These are phyloP conservation scores for Falco biarmicus DNA, from an alignment of 2,797 vertebrate genomes.

Conservation along the genomic window DNA sequence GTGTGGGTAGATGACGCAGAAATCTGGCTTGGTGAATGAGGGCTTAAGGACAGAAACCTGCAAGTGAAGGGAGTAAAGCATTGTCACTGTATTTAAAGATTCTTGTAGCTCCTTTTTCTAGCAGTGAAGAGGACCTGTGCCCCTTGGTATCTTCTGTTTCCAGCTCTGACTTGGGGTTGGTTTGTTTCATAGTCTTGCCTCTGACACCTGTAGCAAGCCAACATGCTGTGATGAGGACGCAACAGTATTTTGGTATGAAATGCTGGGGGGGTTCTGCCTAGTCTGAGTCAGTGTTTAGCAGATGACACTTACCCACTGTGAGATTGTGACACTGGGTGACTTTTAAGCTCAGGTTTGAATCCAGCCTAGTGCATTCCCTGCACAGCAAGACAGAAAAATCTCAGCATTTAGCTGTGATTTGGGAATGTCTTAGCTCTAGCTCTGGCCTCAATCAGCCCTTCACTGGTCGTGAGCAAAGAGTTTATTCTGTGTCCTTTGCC, in stretches of 20 bases:
- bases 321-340: background rate
- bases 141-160: background rate
- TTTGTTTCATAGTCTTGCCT: background rate
- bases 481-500: background rate
- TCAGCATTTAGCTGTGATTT: accelerated
- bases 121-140: background rate
- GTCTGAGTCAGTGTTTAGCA: background rate
- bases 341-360: background rate
- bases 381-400: background rate
- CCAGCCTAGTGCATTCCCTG: background rate
- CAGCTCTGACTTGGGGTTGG: background rate
- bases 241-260: background rate
- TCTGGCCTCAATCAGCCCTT: background rate
- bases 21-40: background rate
- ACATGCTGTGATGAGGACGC: background rate
- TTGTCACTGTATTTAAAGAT: background rate
- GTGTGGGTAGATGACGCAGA: background rate
- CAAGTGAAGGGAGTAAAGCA: conserved; percentile 20
- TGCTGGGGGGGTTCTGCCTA: background rate
- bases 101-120: background rate
- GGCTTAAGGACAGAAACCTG: background rate
- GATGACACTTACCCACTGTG: background rate
- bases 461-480: background rate
- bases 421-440: background rate
- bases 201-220: background rate